A percentile compares a stretch with the other conserved stretches of the same genome.
phyloP scores from a whole-genome alignment of 2,797 vertebrate genomes.

The Okamejei kenojei region DNA sequence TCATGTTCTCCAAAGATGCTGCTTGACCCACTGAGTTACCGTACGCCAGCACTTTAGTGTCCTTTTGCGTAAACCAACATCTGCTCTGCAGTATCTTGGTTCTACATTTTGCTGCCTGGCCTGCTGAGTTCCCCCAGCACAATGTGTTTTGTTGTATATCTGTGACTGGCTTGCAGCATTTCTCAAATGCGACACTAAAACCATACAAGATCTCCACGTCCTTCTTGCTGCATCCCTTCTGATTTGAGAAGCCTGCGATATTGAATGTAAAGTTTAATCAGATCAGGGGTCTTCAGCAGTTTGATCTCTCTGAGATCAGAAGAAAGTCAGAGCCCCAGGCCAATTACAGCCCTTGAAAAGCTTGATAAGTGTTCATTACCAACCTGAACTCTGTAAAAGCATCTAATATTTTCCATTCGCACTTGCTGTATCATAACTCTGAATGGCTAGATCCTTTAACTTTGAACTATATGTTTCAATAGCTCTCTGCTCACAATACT shows the following conservation, averaged over 20 bases:
- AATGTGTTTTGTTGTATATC: too few species aligned
- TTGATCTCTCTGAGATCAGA: background rate
- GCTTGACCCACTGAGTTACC: background rate
- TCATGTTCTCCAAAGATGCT: background rate
- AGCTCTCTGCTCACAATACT: background rate
- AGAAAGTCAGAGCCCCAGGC: background rate
- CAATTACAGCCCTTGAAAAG: background rate
- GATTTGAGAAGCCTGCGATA: background rate
- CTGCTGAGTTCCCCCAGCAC: too few species aligned
- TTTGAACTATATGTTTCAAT: background rate
- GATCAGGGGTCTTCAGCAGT: background rate
- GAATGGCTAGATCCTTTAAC: background rate
- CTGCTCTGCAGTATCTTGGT: too few species aligned
- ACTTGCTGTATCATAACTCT: background rate
- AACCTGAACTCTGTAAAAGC: background rate
- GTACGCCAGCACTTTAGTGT: too few species aligned
- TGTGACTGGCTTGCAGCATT: background rate
- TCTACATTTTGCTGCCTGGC: too few species aligned
- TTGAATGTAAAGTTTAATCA: background rate
- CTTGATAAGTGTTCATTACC: background rate
- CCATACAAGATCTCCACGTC: background rate
- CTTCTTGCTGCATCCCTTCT: background rate
- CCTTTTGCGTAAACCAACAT: too few species aligned
- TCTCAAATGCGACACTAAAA: background rate
- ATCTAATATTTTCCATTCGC: background rate